Evolutionary conservation across 2,888 invertebrate genomes (phyloP), one percentile per base, ranked within the genome.

Genomic region (Epistrophe eligans): DNA sequence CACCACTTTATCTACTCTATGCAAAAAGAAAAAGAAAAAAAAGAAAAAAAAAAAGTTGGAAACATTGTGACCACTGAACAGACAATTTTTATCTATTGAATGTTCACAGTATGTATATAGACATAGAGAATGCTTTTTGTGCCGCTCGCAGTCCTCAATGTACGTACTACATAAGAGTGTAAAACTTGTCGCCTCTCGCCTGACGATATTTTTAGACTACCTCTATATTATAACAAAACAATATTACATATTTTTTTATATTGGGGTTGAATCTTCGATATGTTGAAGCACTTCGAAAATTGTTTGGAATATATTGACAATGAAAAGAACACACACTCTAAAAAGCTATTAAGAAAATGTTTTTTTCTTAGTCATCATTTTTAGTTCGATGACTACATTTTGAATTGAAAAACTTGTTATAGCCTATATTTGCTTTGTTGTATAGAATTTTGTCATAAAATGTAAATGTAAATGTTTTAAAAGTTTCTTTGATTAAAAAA

Each of bases 191-290:
- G 40, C 64, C 70, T 72, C 11, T 72, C 11, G 71, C 76, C 60
- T 55, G 76, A 48, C 38, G 72, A 67, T 84, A 84, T 84, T 84
- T 84, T 84, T 84, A 84, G 80, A 76, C 43, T 58, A 35, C 15
- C 24, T 1, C 24, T 24, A 1, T 50, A 17, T 17, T 17, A 48
- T 10, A 43, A 6, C 45, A 45, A 7, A 45, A 45, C n/a, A 45
- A 45, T 45, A 45, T 45, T 45, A 7, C 3, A 45, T 45, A 45
- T 24, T 24, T 24, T 24, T 24, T 24, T 24, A 24, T n/a, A 45
- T 45, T 45, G 45, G n/a, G 45, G 72, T 43, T 83, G 79, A 52
- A 32, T 82, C 32, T 77, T 52, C 24, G 58, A 66, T n/a, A n/a
- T 77, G 50, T 43, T 43, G 15, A 60, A 60, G 60, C 40, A 43